These are phyloP conservation scores for Coleophora flavipennella DNA, from an alignment of 2,888 invertebrate species.

Conservation along the genomic window DNA sequence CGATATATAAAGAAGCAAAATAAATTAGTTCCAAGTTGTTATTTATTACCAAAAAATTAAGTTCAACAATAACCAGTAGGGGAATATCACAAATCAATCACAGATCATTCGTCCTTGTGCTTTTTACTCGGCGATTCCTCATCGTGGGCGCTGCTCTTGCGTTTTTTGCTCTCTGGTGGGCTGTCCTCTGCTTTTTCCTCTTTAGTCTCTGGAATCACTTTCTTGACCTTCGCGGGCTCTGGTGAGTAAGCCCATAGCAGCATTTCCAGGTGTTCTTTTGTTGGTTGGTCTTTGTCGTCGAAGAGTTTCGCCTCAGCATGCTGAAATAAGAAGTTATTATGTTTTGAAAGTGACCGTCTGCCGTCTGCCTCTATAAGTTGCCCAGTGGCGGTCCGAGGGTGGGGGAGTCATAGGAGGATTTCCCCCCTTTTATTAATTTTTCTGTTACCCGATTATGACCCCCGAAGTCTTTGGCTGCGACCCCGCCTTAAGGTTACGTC, in stretches of 20 bases:
- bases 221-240: constrained; percentile 78
- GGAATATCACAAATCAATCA: constrained; percentile 1
- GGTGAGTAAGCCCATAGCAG: constrained; percentile 85
- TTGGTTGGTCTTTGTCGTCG: constrained; percentile 77
- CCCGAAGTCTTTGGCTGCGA: too few species aligned
- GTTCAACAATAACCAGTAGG: background rate
- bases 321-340: constrained; percentile 56
- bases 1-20: too few species aligned
- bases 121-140: constrained; percentile 43
- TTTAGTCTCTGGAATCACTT: constrained; percentile 40
- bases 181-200: constrained; percentile 17
- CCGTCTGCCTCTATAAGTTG: too few species aligned
- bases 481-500: too few species aligned
- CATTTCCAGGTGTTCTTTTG: constrained; percentile 76
- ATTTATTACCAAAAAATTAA: too few species aligned
- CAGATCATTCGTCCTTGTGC: constrained; percentile 27
- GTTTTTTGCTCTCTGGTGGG: constrained; percentile 36
- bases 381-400: too few species aligned
- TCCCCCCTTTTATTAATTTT: too few species aligned
- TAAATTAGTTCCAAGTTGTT: too few species aligned
- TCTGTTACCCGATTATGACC: too few species aligned
- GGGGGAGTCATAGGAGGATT: too few species aligned
- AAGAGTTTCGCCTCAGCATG: constrained; percentile 76
- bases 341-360: too few species aligned
- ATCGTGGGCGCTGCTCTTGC: constrained; percentile 31